Base-by-base conservation (phyloP, 2,797 vertebrate species). In the Mycteria americana region DNA sequence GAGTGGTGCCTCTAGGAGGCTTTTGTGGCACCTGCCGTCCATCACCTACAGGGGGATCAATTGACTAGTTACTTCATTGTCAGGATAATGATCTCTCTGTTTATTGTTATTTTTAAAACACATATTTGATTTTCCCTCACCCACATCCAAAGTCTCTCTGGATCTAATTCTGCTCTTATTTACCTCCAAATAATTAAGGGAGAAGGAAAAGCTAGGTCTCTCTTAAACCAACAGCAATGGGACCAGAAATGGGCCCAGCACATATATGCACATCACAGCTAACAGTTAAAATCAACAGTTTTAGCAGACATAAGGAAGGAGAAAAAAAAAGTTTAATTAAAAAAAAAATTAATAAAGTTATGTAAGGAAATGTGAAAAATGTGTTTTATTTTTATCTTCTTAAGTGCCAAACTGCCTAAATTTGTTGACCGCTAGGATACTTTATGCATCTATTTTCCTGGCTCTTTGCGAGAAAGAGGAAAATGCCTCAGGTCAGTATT, bases 21-120 rank as follows among this genome's bases (percentile, higher is more conserved):
- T 99, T 99, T 97, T 98, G 98, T 95, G 98, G 99, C 70, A 98
- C 98, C 96, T 97, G 98, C 73, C 96, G 98, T 97, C 98, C 98
- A 92, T 95, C 92, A 98, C 98, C 98, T 98, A 98, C 90, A 97
- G 97, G 93, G 94, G 98, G 97, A 98, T 97, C 97, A 98, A 98
- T 78, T 90, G 18, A 95, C 95, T 96, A 80, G 95, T 97, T 96
- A 98, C 73, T 97, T 96, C 75, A 97, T 79, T 63, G 77, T 39
- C 78, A 96, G 91, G n/a, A 79, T 37, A 84, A 82, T 9, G 62
- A 89, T 41, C 0, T 2, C 11, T 92, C 18, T 14, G 43, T 21
- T 74, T 30, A 62, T 23, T 45, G 16, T n/a, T 30, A 57, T 27
- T 73, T 92, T 68, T 74, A 13, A 64, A 54, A 15, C 14, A 54